phyloP scores from a whole-genome alignment of 2,888 invertebrate genomes.

The Fragum whitleyi region DNA sequence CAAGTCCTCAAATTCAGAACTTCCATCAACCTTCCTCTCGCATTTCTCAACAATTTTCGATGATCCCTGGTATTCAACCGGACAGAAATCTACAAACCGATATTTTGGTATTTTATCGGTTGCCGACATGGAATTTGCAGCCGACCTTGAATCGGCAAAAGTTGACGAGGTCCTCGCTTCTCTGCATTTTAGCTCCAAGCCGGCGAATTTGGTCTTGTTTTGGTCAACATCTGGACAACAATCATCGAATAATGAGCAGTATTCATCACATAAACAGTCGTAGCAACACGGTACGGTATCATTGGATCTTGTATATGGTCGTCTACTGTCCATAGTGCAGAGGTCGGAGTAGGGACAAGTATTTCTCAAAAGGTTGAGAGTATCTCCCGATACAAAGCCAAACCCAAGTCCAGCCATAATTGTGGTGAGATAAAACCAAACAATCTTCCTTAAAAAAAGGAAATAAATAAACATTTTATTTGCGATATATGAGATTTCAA shows the following conservation, averaged over 20 bases:
- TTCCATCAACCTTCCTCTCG: background rate
- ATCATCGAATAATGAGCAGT: background rate
- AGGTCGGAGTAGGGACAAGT: background rate
- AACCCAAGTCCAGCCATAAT: background rate
- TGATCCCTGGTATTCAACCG: background rate
- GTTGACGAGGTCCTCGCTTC: background rate
- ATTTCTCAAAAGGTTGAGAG: background rate
- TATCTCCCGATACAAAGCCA: background rate
- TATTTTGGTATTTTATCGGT: background rate
- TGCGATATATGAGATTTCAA: no score
- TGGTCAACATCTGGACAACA: background rate
- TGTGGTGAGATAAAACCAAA: background rate
- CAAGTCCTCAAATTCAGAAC: background rate
- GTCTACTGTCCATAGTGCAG: background rate
- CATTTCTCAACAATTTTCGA: background rate
- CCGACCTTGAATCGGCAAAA: background rate
- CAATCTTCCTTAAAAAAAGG: background rate
- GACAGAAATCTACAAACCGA: background rate
- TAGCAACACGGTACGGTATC: background rate
- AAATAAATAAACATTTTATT: no score
- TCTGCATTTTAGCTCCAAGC: background rate
- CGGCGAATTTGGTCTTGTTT: background rate
- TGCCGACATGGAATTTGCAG: no score
- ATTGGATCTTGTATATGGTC: background rate
- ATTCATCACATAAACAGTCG: background rate